These are phyloP conservation scores for Cephus pygmeus DNA, from an alignment of 2,888 invertebrate genomes.

Conservation along the genomic window DNA sequence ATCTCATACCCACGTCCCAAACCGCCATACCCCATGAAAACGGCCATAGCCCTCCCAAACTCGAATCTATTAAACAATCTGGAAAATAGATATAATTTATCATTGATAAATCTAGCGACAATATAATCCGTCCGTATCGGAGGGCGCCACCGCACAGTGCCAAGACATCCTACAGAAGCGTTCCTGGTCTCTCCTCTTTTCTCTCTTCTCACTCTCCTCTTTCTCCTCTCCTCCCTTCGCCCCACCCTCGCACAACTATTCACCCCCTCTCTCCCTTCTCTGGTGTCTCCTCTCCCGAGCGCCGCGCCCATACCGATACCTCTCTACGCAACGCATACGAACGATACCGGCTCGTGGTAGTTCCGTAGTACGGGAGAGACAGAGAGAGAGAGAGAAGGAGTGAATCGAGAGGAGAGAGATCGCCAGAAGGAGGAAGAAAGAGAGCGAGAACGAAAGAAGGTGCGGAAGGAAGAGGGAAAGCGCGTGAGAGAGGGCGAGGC, in stretches of 20 bases:
- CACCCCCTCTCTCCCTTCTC: constrained; percentile 22
- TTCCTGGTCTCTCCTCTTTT: constrained; percentile 20
- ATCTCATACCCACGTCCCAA: background rate
- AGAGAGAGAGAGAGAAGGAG: constrained; percentile 56
- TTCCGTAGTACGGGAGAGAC: constrained; percentile 34
- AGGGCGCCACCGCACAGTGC: constrained; percentile 56
- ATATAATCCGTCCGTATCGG: constrained; percentile 18
- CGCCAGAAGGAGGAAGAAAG: constrained; percentile 21
- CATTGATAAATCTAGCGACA: background rate
- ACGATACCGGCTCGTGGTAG: constrained; percentile 37
- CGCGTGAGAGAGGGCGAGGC: constrained; percentile 40
- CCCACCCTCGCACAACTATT: constrained; percentile 16
- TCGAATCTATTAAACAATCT: background rate
- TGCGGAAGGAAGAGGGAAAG: constrained; percentile 60
- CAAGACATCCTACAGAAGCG: constrained; percentile 25
- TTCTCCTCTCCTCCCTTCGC: constrained; percentile 6
- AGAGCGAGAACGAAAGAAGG: constrained; percentile 40
- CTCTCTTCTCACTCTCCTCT: constrained; percentile 3
- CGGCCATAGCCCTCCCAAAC: background rate
- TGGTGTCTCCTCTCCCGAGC: constrained; percentile 8
- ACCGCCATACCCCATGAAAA: background rate
- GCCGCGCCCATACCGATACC: constrained; percentile 38
- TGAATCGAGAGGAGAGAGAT: constrained; percentile 53
- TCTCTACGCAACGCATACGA: background rate
- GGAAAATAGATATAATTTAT: background rate